phyloP scores from a whole-genome alignment of 2,113 vertebrate species.

The Datnioides undecimradiatus region DNA sequence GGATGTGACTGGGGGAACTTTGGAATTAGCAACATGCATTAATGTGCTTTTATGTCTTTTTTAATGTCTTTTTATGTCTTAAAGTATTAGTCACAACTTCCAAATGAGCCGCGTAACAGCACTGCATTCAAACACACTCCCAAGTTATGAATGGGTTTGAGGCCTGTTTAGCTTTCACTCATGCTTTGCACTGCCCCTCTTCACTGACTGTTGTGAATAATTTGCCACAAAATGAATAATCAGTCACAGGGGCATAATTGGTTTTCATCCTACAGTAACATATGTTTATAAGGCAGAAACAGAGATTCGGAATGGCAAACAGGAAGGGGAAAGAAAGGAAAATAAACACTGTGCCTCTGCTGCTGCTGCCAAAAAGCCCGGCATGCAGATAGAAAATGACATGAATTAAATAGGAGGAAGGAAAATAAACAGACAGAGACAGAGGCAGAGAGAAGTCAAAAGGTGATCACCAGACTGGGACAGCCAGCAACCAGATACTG shows the following conservation, averaged over 20 bases:
- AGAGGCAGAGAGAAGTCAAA: neutral
- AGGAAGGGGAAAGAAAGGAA: neutral
- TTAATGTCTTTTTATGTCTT: too few relatives aligned
- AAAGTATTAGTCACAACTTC: neutral
- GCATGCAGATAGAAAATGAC: neutral
- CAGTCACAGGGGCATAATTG: neutral
- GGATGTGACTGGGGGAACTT: too few relatives aligned
- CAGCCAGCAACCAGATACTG: constrained; percentile 29
- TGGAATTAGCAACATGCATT: too few relatives aligned
- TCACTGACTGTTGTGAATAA: neutral
- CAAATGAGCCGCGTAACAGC: neutral
- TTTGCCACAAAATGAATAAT: neutral
- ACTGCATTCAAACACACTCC: neutral
- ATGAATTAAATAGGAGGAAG: neutral
- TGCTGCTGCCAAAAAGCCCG: neutral
- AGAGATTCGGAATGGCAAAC: neutral
- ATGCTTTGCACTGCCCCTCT: neutral
- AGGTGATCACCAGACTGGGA: constrained; percentile 32
- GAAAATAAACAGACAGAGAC: neutral
- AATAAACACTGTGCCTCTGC: neutral
- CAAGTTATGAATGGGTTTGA: neutral
- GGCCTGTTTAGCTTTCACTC: neutral
- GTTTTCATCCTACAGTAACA: neutral
- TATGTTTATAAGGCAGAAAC: neutral
- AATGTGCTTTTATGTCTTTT: neutral